Percentiles rank a stretch among this genome's conserved stretches.
Conservation (phyloP, 2,113 vertebrate species). For the Cinclus cinclus region DNA sequence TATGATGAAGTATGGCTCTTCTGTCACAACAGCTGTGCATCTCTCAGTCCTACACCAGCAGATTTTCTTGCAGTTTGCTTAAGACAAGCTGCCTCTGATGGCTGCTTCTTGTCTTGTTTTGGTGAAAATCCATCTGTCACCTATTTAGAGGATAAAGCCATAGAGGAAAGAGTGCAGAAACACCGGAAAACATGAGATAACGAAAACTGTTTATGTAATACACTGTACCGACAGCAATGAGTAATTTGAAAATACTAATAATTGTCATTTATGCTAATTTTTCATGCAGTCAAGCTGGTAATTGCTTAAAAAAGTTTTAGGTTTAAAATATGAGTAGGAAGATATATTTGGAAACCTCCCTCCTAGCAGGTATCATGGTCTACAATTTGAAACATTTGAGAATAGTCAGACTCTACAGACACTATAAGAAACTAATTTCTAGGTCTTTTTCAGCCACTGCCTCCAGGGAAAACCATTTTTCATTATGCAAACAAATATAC, state of each 20-base stretch:
- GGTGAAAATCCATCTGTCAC: constrained; percentile 36
- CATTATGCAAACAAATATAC: background rate
- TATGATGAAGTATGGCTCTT: background rate
- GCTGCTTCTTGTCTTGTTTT: constrained; percentile 23
- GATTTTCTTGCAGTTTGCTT: constrained; percentile 30
- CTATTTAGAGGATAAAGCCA: background rate
- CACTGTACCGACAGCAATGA: background rate
- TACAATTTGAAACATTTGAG: background rate
- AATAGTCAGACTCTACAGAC: background rate
- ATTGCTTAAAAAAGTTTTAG: background rate
- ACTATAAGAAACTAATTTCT: background rate
- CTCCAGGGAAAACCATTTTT: background rate
- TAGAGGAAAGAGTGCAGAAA: background rate
- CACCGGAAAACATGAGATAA: background rate
- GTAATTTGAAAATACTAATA: background rate
- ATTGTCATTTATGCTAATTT: background rate
- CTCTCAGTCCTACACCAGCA: background rate
- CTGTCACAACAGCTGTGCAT: background rate
- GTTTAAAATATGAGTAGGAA: background rate
- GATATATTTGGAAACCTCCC: background rate
- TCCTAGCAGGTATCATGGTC: background rate
- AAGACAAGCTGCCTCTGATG: constrained; percentile 22
- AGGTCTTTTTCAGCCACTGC: background rate
- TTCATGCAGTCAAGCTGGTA: background rate
- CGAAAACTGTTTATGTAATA: background rate